A percentile compares a stretch with the other conserved stretches of the same genome.
phyloP scores from a whole-genome alignment of 2,888 invertebrate species.

The Quadroppia sp. region DNA sequence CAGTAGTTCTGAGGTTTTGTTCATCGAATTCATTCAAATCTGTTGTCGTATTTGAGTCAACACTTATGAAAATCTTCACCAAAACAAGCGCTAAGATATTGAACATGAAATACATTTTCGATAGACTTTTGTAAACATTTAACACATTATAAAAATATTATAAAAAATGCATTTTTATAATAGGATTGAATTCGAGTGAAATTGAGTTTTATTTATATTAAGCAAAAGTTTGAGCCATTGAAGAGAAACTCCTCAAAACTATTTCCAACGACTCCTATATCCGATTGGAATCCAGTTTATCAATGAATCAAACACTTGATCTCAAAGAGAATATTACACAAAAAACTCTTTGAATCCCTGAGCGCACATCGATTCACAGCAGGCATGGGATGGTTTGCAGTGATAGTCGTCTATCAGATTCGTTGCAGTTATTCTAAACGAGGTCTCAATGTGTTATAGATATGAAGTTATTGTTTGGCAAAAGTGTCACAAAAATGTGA shows the following conservation, averaged over 20 bases:
- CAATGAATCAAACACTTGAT: conserved; percentile 1
- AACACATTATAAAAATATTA: neutral
- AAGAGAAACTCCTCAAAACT: conserved; percentile 2
- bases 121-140: neutral
- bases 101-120: conserved; percentile 25
- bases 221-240: neutral
- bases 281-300: conserved; percentile 31
- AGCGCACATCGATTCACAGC: neutral
- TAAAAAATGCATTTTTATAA: neutral
- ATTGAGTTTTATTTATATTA: neutral
- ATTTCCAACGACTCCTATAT: conserved; percentile 22
- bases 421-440: neutral
- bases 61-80: neutral
- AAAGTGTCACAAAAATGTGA: conserved; percentile 17
- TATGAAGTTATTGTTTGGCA: conserved; percentile 11
- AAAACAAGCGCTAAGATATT: conserved; percentile 21
- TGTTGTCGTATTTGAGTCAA: neutral
- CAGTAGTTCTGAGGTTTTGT: conserved; percentile 5
- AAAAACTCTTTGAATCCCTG: neutral
- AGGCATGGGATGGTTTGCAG: conserved; percentile 1
- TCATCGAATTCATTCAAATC: neutral
- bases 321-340: neutral
- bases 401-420: neutral
- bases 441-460: conserved; percentile 16
- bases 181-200: neutral